Percentiles rank a stretch among this genome's conserved stretches.
These are phyloP conservation scores for Pomacea maculata DNA, from an alignment of 1,140 invertebrate species.

Conservation along the genomic window DNA sequence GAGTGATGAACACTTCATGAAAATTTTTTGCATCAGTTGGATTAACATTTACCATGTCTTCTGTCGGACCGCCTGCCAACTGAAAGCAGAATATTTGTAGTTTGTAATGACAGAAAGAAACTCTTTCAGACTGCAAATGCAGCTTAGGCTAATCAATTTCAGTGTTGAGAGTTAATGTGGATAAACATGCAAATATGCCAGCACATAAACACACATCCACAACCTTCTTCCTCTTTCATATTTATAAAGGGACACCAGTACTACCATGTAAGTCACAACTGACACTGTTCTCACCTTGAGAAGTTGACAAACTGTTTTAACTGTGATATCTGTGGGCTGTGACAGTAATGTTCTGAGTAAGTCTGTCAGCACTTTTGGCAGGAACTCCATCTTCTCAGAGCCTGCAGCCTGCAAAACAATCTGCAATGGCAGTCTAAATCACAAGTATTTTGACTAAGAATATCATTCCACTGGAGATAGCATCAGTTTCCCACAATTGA, in stretches of 20 bases:
- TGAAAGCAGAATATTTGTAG: constrained; percentile 6
- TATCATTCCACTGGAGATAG: too few relatives aligned
- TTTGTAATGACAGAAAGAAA: not conserved
- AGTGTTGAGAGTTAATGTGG: not conserved
- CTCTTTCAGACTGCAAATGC: not conserved
- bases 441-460: too few relatives aligned
- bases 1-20: constrained; percentile 9
- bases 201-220: not conserved
- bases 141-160: not conserved
- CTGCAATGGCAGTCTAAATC: not conserved
- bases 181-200: not conserved
- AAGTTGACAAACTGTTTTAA: constrained; percentile 48
- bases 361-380: constrained; percentile 38
- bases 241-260: constrained; percentile 14
- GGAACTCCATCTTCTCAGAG: constrained; percentile 38
- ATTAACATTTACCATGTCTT: constrained; percentile 2
- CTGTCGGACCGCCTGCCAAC: constrained; percentile 22
- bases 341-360: constrained; percentile 41
- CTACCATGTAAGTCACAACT: not conserved
- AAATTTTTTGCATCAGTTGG: not conserved
- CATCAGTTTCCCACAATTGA: too few relatives aligned
- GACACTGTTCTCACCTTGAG: constrained; percentile 41
- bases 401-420: constrained; percentile 30
- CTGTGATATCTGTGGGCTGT: constrained; percentile 40
- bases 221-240: constrained; percentile 31